phyloP scores from a whole-genome alignment of 2,113 vertebrate genomes.

The Bubo scandiacus region DNA sequence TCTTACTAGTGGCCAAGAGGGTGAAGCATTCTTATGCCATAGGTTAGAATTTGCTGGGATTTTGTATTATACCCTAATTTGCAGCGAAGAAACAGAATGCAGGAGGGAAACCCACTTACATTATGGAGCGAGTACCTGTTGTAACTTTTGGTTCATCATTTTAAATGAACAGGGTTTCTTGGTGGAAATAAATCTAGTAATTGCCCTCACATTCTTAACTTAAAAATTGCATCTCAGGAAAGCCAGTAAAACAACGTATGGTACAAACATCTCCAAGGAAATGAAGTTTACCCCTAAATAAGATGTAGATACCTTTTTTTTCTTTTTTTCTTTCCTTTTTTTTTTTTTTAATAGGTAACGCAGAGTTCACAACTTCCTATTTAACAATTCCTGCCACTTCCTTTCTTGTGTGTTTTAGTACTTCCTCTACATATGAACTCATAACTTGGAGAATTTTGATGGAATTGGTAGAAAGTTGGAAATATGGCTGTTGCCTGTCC shows the following conservation, averaged over 20 bases:
- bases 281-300: neutral
- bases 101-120: neutral
- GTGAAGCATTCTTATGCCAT: neutral
- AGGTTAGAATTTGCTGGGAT: neutral
- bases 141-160: neutral
- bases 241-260: neutral
- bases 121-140: neutral
- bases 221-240: neutral
- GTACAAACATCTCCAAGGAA: neutral
- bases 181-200: neutral
- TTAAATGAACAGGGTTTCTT: neutral
- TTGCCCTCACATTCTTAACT: neutral
- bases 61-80: neutral
- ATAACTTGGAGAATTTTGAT: neutral
- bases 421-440: neutral
- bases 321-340: neutral
- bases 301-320: neutral
- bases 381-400: conserved; percentile 15
- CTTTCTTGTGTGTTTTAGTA: neutral
- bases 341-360: neutral
- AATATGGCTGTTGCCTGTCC: neutral
- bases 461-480: neutral
- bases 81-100: neutral
- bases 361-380: conserved; percentile 34
- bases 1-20: neutral